Evolutionary conservation across 2,888 invertebrate genomes (phyloP), one percentile per base, ranked within the genome.

Genomic region (Polyommatus iphigenia): DNA sequence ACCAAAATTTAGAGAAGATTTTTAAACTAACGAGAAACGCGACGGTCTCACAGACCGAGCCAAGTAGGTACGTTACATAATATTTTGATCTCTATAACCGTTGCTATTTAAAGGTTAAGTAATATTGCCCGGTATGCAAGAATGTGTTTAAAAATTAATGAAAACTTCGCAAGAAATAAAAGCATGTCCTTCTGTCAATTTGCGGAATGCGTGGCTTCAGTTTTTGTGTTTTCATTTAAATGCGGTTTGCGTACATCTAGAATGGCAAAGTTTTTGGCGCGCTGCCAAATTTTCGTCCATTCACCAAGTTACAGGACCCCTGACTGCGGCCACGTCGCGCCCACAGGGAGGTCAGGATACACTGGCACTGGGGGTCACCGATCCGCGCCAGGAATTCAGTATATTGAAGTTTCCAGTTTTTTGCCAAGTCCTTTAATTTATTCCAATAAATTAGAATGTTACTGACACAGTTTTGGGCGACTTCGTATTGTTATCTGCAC

Each of bases 211-310:
- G 71, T n/a, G 54, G 32, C 78, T 79, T 82, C 81, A 83, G 83
- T 83, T 84, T 83, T 84, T 81, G 80, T 79, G 80, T 80, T 83
- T 85, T 88, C 88, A 90, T 92, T 90, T 90, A 89, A 90, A 91
- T 90, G 86, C 91, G 86, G 88, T 88, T 86, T 87, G 84, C 88
- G 89, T 90, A 90, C 88, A 85, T 83, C 85, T 84, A 85, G 87
- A 87, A 88, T 87, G 84, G 83, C 83, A 82, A 78, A 81, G 75
- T 75, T 75, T 46, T 82, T 82, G 92, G 92, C 91, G 84, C 81
- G 81, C 81, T 88, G 92, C 92, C 92, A 92, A 88, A 87, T 88
- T 87, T 86, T 78, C 78, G 76, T 75, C 76, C 71, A 57, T 77
- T 50, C 54, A 72, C 67, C 29, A 24, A 36, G 72, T 77, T 57